Conservation (phyloP, 2,888 invertebrate species). For the Hyppa rectilinea region DNA sequence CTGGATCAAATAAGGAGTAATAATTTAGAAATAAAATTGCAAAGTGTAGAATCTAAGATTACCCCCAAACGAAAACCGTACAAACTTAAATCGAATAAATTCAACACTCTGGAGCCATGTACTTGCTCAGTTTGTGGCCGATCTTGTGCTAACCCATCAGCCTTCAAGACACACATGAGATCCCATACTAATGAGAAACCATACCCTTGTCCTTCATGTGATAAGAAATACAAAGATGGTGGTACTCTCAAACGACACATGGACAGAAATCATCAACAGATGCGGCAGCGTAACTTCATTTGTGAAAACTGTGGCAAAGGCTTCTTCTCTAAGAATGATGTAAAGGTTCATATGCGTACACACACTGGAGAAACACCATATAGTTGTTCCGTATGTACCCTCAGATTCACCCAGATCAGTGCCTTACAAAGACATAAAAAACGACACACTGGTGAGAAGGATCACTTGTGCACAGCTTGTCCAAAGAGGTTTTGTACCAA, state of each 20-base stretch:
- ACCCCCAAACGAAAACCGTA: constrained; percentile 53
- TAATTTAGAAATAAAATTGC: constrained; percentile 38
- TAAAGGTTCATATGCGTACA: constrained; percentile 80
- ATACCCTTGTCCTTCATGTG: constrained; percentile 76
- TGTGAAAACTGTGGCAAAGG: constrained; percentile 86
- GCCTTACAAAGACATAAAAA: constrained; percentile 78
- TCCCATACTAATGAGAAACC: constrained; percentile 79
- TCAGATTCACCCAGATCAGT: constrained; percentile 79
- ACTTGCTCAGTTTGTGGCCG: constrained; percentile 77
- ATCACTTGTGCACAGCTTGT: constrained; percentile 78
- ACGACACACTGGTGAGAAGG: constrained; percentile 78
- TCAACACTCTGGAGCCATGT: constrained; percentile 47
- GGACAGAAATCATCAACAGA: constrained; percentile 74
- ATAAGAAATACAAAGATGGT: constrained; percentile 79
- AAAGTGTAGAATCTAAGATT: constrained; percentile 30
- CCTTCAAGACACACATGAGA: constrained; percentile 78
- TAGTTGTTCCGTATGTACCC: constrained; percentile 77
- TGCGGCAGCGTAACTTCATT: constrained; percentile 77
- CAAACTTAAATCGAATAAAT: constrained; percentile 66
- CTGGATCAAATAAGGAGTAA: constrained; percentile 35
- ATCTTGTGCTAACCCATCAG: constrained; percentile 74
- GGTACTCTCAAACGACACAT: constrained; percentile 79
- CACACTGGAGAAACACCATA: constrained; percentile 87
- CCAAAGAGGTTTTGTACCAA: constrained; percentile 81
- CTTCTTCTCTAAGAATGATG: constrained; percentile 79